phyloP scores from a whole-genome alignment of 2,888 invertebrate species.

The Cryptocephalus moraei region DNA sequence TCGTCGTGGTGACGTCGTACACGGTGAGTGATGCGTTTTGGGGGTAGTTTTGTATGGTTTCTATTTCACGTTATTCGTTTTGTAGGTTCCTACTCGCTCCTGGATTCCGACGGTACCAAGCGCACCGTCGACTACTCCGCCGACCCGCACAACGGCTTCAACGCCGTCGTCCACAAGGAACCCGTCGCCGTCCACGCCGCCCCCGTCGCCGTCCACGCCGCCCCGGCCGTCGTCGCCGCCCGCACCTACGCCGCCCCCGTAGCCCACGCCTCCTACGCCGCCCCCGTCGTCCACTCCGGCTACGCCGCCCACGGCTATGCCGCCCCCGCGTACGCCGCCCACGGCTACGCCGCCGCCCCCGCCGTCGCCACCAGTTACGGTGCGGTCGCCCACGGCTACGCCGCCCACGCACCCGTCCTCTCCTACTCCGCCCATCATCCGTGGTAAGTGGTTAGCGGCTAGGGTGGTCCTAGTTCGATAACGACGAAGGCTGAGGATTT shows the following conservation, averaged over 20 bases:
- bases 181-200: constrained; percentile 19
- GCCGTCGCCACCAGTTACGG: constrained; percentile 7
- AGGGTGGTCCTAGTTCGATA: too few species aligned
- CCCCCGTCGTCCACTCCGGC: constrained; percentile 2
- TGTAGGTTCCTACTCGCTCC: constrained; percentile 37
- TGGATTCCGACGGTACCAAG: constrained; percentile 43
- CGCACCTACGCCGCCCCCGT: constrained; percentile 10
- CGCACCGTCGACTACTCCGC: constrained; percentile 44
- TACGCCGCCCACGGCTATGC: constrained; percentile 6
- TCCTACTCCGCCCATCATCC: constrained; percentile 1
- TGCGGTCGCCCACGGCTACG: constrained; percentile 10
- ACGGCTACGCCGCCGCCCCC: constrained; percentile 16
- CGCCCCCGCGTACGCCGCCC: constrained; percentile 5
- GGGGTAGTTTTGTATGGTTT: neutral
- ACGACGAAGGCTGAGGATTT: too few species aligned
- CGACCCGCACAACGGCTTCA: constrained; percentile 43
- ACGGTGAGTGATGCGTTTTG: constrained; percentile 25
- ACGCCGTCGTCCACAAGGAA: constrained; percentile 40
- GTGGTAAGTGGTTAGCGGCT: too few species aligned
- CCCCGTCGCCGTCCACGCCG: constrained; percentile 13
- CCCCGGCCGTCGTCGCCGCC: constrained; percentile 9
- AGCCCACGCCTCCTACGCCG: constrained; percentile 2
- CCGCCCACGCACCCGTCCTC: constrained; percentile 8
- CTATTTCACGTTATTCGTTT: constrained; percentile 21
- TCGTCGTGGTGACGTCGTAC: constrained; percentile 42